A percentile compares a stretch with the other conserved stretches of the same genome.
Conservation (phyloP, 2,888 invertebrate genomes). For the Tetragnatha montana region DNA sequence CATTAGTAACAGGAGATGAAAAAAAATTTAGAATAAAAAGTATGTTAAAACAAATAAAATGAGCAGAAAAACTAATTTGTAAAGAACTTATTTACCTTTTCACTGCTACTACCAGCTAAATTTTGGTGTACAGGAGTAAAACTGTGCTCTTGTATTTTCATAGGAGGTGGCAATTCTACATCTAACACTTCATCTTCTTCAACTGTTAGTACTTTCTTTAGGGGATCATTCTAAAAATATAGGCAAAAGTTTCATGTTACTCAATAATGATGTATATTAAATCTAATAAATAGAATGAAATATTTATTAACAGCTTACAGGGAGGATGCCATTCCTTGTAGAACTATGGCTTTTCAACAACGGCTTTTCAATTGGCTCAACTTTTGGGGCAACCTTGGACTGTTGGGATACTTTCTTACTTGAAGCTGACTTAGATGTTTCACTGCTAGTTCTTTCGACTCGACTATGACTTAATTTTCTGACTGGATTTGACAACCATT, state of each 20-base stretch:
- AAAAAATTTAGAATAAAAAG: no score
- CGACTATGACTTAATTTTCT: conserved; percentile 92
- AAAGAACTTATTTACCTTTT: conserved; percentile 38
- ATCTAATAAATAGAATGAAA: not conserved
- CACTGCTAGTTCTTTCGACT: conserved; percentile 77
- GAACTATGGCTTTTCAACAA: not conserved
- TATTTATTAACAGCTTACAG: not conserved
- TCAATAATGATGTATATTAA: not conserved
- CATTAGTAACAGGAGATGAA: not conserved
- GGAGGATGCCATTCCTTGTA: conserved; percentile 43
- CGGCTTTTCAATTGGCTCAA: conserved; percentile 29
- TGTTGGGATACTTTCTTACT: conserved; percentile 67
- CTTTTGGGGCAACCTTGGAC: conserved; percentile 49
- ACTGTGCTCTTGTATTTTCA: conserved; percentile 89
- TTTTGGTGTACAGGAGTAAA: conserved; percentile 71
- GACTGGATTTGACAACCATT: conserved; percentile 91
- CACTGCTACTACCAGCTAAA: conserved; percentile 47
- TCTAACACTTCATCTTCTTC: conserved; percentile 83
- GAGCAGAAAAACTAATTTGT: no score
- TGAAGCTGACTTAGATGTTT: conserved; percentile 71
- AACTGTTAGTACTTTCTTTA: conserved; percentile 78
- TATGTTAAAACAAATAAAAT: no score
- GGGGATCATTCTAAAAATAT: conserved; percentile 39
- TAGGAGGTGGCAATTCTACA: conserved; percentile 93
- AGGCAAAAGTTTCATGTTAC: not conserved